Evolutionary conservation across 2,113 vertebrate species (phyloP).

Genomic region (Poecile atricapillus): DNA sequence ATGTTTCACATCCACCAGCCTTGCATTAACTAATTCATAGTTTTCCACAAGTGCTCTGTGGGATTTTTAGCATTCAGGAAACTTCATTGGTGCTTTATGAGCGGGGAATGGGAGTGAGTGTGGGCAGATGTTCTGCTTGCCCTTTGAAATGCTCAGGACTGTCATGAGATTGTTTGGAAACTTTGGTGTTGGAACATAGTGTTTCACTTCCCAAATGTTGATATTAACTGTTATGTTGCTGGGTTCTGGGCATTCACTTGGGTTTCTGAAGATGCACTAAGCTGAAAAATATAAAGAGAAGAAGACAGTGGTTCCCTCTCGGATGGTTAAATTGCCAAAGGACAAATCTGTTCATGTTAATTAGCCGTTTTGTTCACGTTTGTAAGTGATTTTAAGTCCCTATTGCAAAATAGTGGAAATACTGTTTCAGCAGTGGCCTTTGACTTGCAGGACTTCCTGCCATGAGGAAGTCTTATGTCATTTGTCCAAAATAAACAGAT

Average conservation of each 20-base stretch:
- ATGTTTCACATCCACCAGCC: neutral
- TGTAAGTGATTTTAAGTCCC: neutral
- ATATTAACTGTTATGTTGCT: neutral
- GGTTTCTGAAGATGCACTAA: neutral
- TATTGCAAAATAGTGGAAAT: slow-evolving; percentile 35
- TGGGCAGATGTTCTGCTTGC: neutral
- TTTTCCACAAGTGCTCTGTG: neutral
- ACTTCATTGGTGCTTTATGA: neutral
- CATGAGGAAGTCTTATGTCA: neutral
- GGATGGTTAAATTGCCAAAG: neutral
- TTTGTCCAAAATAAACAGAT: slow-evolving; percentile 33
- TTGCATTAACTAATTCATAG: neutral
- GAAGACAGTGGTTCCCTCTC: neutral
- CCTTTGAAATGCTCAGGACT: neutral
- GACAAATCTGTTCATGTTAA: neutral
- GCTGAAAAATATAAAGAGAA: neutral
- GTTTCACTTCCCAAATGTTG: slow-evolving; percentile 33
- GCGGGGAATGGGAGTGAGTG: neutral
- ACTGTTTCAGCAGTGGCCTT: slow-evolving; percentile 35
- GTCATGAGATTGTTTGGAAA: slow-evolving; percentile 20
- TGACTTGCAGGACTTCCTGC: slow-evolving; percentile 39
- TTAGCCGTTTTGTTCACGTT: neutral
- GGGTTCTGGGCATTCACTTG: neutral
- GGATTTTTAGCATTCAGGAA: neutral
- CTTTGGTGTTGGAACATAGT: neutral